Evolutionary conservation across 2,113 vertebrate species (phyloP).

Genomic region (Chloropsis hardwickii): DNA sequence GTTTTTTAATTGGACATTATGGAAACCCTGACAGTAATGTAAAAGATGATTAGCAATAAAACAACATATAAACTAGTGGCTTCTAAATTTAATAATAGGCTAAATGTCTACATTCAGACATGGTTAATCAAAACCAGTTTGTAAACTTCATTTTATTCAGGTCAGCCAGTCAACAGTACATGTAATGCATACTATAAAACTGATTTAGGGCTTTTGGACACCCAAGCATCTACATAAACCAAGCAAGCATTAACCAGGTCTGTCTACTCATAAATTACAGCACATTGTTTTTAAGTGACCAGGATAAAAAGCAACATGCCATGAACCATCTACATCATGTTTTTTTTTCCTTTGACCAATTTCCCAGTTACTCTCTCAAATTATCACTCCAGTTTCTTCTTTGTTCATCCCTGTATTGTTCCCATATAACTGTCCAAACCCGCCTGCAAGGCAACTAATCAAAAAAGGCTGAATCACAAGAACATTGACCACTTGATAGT

Average conservation of each 20-base stretch:
- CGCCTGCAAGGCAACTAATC: slow-evolving; percentile 65
- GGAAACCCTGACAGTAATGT: slow-evolving; percentile 50
- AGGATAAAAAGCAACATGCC: slow-evolving; percentile 60
- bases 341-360: slow-evolving; percentile 63
- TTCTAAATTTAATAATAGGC: slow-evolving; percentile 64
- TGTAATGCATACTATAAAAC: slow-evolving; percentile 66
- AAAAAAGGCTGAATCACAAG: slow-evolving; percentile 65
- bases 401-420: slow-evolving; percentile 72
- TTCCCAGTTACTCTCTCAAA: slow-evolving; percentile 71
- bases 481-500: slow-evolving; percentile 70
- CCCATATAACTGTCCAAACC: slow-evolving; percentile 70
- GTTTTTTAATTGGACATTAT: slow-evolving; percentile 41
- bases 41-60: slow-evolving; percentile 57
- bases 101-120: slow-evolving; percentile 45
- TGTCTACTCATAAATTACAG: slow-evolving; percentile 59
- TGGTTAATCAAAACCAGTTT: slow-evolving; percentile 62
- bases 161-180: slow-evolving; percentile 63
- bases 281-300: slow-evolving; percentile 62
- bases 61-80: slow-evolving; percentile 42
- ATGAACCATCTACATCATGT: slow-evolving; percentile 56
- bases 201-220: slow-evolving; percentile 63
- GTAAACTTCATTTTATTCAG: slow-evolving; percentile 66
- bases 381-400: slow-evolving; percentile 69
- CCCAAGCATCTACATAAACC: slow-evolving; percentile 57
- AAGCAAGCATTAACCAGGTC: slow-evolving; percentile 58